A percentile compares a stretch with the other conserved stretches of the same genome.
Conservation (phyloP, 2,113 vertebrate species). For the Mohoua ochrocephala region DNA sequence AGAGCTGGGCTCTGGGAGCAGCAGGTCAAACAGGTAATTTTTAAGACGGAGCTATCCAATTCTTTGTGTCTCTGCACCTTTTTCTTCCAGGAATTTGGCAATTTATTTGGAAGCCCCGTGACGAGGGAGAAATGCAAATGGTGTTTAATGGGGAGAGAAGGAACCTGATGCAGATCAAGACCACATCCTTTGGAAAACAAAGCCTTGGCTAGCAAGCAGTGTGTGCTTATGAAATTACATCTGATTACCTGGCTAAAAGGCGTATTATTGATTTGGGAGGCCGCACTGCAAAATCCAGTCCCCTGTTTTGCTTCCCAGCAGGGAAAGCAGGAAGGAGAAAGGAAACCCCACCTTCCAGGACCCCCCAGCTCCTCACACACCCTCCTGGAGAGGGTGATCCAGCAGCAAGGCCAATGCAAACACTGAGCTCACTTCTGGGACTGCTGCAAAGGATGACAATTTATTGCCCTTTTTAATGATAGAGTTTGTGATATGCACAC, state of each 20-base stretch:
- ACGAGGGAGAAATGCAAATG: background rate
- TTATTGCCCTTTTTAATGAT: slow-evolving; percentile 25
- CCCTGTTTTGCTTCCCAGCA: background rate
- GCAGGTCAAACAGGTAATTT: slow-evolving; percentile 44
- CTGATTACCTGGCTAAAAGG: background rate
- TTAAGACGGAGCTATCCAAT: background rate
- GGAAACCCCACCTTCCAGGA: background rate
- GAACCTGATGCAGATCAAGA: background rate
- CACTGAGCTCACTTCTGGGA: slow-evolving; percentile 48
- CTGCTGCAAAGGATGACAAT: slow-evolving; percentile 33
- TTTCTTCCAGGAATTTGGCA: background rate
- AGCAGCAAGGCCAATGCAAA: background rate
- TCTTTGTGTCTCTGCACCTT: background rate
- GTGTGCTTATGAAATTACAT: background rate
- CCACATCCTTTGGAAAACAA: background rate
- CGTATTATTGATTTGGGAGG: background rate
- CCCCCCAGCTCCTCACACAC: background rate
- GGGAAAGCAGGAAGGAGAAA: background rate
- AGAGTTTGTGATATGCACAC: slow-evolving; percentile 14
- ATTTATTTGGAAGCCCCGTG: background rate
- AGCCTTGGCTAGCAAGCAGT: background rate
- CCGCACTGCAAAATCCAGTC: background rate
- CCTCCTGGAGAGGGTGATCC: background rate
- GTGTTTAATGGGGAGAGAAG: background rate
- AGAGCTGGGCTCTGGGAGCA: background rate